phyloP scores from a whole-genome alignment of 1,140 invertebrate species.

The Hylyphantes graminicola region DNA sequence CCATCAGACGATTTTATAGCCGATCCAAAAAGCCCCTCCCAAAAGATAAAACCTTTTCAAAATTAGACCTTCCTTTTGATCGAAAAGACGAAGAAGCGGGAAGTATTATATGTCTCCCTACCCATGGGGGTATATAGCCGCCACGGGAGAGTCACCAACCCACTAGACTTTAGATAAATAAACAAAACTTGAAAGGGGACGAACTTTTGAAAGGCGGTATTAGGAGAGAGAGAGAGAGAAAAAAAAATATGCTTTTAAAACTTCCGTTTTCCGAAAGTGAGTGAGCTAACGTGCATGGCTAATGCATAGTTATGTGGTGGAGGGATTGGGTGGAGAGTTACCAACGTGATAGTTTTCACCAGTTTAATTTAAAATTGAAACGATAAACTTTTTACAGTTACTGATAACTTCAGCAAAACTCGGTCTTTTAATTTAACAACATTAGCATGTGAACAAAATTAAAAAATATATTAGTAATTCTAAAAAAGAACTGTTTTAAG shows the following conservation, averaged over 20 bases:
- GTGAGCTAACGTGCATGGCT: conserved; percentile 30
- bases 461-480: too few relatives aligned
- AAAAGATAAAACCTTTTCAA: conserved; percentile 9
- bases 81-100: neutral
- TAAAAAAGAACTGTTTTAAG: too few relatives aligned
- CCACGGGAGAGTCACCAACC: neutral
- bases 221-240: neutral
- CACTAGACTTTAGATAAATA: conserved; percentile 49
- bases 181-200: conserved; percentile 44
- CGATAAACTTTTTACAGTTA: too few relatives aligned
- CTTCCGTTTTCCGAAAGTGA: conserved; percentile 58
- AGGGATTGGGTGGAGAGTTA: neutral
- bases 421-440: too few relatives aligned
- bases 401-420: too few relatives aligned
- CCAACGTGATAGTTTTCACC: too few relatives aligned
- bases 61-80: conserved; percentile 24
- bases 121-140: neutral
- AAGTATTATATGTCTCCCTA: neutral
- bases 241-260: conserved; percentile 50
- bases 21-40: too few relatives aligned
- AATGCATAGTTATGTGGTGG: conserved; percentile 50
- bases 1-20: too few relatives aligned
- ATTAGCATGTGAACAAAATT: too few relatives aligned
- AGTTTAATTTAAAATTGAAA: too few relatives aligned
- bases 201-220: conserved; percentile 41